Evolutionary conservation across 1,140 invertebrate species (phyloP), one percentile per base, ranked within the genome.

Genomic region (Sinonovacula constricta): DNA sequence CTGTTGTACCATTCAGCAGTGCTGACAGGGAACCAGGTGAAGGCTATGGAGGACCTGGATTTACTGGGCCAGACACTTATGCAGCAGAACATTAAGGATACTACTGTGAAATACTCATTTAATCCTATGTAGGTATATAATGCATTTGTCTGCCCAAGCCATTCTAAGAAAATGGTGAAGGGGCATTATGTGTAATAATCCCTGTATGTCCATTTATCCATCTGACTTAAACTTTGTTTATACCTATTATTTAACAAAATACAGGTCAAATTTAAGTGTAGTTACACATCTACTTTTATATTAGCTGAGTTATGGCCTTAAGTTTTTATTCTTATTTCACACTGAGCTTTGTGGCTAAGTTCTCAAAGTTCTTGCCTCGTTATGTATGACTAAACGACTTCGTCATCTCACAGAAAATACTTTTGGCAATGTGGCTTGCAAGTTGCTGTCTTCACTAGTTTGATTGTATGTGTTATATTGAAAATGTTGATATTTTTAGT

Each of bases 21-120:
- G 24, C 56, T 59, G 14, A 28, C 68, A 22, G 57, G 45, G 14
- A 24, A 45, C 30, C 83, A 81, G 49, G 56, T 36, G n/a, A 69
- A 93, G 92, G 94, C 94, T 79, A 80, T 96, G 82, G 94, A 95
- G 85, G 95, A 95, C 81, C 90, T 97, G 49, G 94, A 96, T 85
- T 93, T 93, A 34, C 91, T 97, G 28, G 94, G 95, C 26, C 93
- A 95, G 88, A 92, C 93, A 82, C 90, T 96, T 30, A 89, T 96
- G 45, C 95, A 95, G 45, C 83, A 88, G 62, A 87, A 71, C 65
- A 70, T 88, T 2, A 75, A 77, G 33, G 81, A 83, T 24, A 68
- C 60, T 36, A 78, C 56, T 1, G 54, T 66, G 0, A 68, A 69
- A 18, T 68, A 69, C 31, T 60, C 75, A n/a, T 68, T 68, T 34